These are phyloP conservation scores for Condylura cristata DNA, from an alignment of 2,113 vertebrate species.

Conservation along the genomic window DNA sequence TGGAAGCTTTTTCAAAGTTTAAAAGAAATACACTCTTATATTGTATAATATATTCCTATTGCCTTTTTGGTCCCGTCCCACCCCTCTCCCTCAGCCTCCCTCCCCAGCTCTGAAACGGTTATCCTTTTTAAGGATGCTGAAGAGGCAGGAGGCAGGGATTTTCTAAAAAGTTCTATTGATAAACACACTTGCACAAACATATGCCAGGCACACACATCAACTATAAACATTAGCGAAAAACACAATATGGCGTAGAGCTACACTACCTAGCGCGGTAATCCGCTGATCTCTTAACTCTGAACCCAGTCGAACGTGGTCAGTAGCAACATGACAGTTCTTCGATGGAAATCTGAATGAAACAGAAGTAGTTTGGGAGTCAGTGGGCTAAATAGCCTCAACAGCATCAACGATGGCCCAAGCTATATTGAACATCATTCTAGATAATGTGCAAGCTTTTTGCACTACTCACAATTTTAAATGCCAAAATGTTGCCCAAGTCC, in stretches of 20 bases:
- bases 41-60: not conserved
- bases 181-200: constrained; percentile 81
- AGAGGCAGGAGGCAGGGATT: constrained; percentile 75
- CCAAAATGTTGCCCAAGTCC: not conserved
- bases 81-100: not conserved
- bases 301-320: constrained; percentile 58
- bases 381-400: not conserved
- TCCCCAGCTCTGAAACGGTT: not conserved
- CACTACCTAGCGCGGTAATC: constrained; percentile 55
- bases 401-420: not conserved
- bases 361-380: constrained; percentile 40
- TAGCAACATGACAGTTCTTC: not conserved
- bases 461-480: not conserved
- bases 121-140: constrained; percentile 57
- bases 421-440: constrained; percentile 8
- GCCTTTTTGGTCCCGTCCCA: not conserved
- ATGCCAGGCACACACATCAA: constrained; percentile 71
- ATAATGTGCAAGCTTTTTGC: not conserved
- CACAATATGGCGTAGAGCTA: constrained; percentile 80
- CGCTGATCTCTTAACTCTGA: constrained; percentile 41
- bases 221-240: constrained; percentile 77
- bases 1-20: constrained; percentile 56
- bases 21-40: not conserved
- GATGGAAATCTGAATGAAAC: constrained; percentile 37
- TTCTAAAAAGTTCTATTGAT: constrained; percentile 78